A percentile compares a stretch with the other conserved stretches of the same genome.
phyloP scores from a whole-genome alignment of 2,888 invertebrate genomes.

The Drosophila maculinotata region DNA sequence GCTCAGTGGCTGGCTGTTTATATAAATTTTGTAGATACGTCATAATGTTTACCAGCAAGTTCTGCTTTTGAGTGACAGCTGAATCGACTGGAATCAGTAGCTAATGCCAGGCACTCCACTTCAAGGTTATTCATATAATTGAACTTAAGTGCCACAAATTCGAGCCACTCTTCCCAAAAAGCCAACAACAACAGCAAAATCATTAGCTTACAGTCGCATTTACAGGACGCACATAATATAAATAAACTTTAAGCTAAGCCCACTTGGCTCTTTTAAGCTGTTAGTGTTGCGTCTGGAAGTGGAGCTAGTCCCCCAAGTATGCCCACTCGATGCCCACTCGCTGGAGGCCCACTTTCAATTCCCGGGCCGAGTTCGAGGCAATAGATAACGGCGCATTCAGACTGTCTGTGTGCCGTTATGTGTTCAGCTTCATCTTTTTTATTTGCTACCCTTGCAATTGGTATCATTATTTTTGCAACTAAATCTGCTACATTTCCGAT shows the following conservation, averaged over 20 bases:
- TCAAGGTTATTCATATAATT: constrained; percentile 35
- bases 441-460: background rate
- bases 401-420: constrained; percentile 21
- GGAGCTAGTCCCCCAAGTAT: constrained; percentile 15
- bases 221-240: constrained; percentile 37
- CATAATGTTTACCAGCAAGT: constrained; percentile 20
- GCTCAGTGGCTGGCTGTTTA: too few species aligned
- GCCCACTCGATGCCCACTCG: constrained; percentile 16
- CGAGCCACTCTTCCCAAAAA: constrained; percentile 6
- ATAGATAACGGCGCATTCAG: constrained; percentile 43
- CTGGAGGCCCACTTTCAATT: constrained; percentile 19
- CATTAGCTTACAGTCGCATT: constrained; percentile 27
- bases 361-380: constrained; percentile 36
- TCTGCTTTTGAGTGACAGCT: constrained; percentile 14
- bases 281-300: constrained; percentile 7
- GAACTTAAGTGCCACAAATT: constrained; percentile 26
- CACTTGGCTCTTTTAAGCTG: constrained; percentile 48
- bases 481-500: background rate
- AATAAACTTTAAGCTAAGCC: constrained; percentile 62
- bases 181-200: constrained; percentile 10
- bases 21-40: constrained; percentile 12
- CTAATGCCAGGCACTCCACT: constrained; percentile 9
- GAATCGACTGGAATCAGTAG: constrained; percentile 13
- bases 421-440: background rate
- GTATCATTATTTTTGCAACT: background rate